These are phyloP conservation scores for Catotricha subobsoleta DNA, from an alignment of 2,888 invertebrate genomes.

Conservation along the genomic window DNA sequence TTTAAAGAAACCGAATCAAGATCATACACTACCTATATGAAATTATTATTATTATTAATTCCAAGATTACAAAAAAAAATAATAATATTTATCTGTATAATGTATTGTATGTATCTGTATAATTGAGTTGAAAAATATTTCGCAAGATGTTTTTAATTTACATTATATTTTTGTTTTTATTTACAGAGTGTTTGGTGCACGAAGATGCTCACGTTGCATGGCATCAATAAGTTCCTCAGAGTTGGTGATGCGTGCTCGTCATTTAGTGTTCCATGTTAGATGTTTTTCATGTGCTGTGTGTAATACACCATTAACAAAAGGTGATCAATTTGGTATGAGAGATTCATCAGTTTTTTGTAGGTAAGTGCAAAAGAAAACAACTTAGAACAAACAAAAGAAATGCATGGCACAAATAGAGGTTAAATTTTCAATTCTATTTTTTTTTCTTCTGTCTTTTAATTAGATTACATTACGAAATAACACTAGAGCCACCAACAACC, in stretches of 20 bases:
- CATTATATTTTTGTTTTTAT: no score
- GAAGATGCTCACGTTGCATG: conserved; percentile 77
- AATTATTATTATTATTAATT: no score
- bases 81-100: no score
- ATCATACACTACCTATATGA: no score
- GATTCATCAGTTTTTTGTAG: conserved; percentile 79
- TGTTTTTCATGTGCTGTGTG: conserved; percentile 90
- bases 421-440: not conserved
- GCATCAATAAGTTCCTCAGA: conserved; percentile 77
- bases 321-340: conserved; percentile 87
- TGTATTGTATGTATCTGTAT: no score
- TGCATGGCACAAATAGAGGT: not conserved
- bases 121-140: no score
- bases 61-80: no score
- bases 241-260: conserved; percentile 85
- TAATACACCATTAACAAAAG: conserved; percentile 70
- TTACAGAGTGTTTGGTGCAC: conserved; percentile 77
- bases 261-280: conserved; percentile 82
- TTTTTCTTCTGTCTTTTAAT: not conserved
- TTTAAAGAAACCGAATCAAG: no score
- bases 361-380: conserved; percentile 24
- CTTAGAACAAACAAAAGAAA: not conserved
- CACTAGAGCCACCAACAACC: conserved; percentile 22
- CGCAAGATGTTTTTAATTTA: no score
- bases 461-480: conserved; percentile 29